Evolutionary conservation across 2,888 invertebrate genomes (phyloP).

Genomic region (Rhamnusium bicolor): DNA sequence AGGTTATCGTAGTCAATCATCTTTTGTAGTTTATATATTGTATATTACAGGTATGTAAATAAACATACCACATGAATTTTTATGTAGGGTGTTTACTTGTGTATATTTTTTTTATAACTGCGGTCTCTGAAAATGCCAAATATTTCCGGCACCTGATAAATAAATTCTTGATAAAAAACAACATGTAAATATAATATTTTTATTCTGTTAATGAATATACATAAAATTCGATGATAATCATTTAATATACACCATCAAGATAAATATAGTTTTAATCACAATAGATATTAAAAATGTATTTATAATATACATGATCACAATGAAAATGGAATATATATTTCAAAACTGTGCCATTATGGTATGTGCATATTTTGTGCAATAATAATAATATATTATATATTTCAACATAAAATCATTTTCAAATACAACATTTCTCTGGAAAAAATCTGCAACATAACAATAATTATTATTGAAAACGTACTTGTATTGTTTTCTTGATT

Average conservation of each 20-base stretch:
- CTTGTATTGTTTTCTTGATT: not conserved
- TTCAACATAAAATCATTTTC: not conserved
- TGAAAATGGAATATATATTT: constrained; percentile 33
- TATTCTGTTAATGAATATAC: constrained; percentile 39
- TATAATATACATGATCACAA: constrained; percentile 48
- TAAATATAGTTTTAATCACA: constrained; percentile 38
- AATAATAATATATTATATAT: not conserved
- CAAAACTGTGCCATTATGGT: not conserved
- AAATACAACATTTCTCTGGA: not conserved
- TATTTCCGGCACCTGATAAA: too few species aligned
- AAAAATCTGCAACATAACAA: not conserved
- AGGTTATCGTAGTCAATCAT: too few species aligned
- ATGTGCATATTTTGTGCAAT: not conserved
- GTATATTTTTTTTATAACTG: too few species aligned
- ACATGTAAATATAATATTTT: constrained; percentile 16
- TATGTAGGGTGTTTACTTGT: too few species aligned
- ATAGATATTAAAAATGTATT: constrained; percentile 40
- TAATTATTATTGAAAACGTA: not conserved
- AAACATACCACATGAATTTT: too few species aligned
- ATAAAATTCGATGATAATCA: constrained; percentile 53
- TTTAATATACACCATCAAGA: constrained; percentile 37
- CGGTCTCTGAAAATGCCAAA: too few species aligned
- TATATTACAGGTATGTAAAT: too few species aligned
- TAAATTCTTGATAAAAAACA: not conserved
- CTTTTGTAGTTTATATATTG: too few species aligned